phyloP scores from a whole-genome alignment of 2,797 vertebrate species.

The Glyptemys insculpta region DNA sequence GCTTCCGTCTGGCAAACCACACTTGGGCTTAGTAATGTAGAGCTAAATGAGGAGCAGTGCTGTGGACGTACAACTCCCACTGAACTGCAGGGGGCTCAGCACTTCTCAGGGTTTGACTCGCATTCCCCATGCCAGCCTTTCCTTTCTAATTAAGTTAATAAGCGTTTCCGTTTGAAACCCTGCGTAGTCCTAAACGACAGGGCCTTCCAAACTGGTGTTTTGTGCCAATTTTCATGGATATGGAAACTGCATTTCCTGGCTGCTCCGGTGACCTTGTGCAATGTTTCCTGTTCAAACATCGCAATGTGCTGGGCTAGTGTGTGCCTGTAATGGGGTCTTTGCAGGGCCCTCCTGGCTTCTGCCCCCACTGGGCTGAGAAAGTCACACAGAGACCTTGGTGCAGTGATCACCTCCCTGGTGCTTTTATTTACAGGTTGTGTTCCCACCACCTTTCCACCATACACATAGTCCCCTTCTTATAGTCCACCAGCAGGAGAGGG shows the following conservation, averaged over 20 bases:
- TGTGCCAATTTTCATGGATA: neutral
- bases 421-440: no score
- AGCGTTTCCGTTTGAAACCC: neutral
- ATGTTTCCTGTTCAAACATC: neutral
- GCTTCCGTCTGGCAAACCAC: neutral
- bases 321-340: no score
- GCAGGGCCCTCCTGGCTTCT: no score
- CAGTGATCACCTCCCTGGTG: no score
- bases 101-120: neutral
- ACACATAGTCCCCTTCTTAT: no score
- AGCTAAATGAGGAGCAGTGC: neutral
- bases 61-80: neutral
- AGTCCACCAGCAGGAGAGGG: no score
- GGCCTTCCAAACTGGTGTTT: neutral
- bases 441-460: no score
- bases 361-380: no score
- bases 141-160: neutral
- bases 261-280: neutral
- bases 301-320: neutral
- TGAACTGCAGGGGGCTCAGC: neutral
- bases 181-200: neutral
- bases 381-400: no score
- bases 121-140: neutral
- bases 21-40: neutral
- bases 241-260: neutral